Evolutionary conservation across 1,140 invertebrate species (phyloP), one percentile per base, ranked within the genome.

Genomic region (Anthonomus grandis): DNA sequence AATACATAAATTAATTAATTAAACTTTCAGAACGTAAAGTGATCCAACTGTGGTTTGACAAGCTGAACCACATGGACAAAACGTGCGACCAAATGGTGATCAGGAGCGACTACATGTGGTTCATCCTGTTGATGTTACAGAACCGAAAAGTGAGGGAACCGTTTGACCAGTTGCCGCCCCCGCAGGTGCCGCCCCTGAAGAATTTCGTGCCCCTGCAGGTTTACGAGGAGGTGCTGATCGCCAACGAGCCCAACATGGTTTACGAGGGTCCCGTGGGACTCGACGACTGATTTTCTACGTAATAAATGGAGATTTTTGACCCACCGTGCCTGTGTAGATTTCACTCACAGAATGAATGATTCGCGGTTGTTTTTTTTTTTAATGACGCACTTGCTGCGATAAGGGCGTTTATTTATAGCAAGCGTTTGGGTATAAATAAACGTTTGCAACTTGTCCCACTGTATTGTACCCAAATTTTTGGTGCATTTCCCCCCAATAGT

Each of bases 81-180:
- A 65, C 47, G 19, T 41, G 57, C 2, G 60, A 69, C 19, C 62
- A 71, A 31, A 59, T 70, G 44, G 51, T 58, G 23, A 64, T 64
- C 0, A 57, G 74, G 34, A 71, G 74, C 50, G 72, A 75, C 36
- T 75, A 75, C 52, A 76, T 74, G 68, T 73, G 73, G 72, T 73
- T 74, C 31, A 54, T 76, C 15, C 56, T 75, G 2, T 46, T 75
- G 8, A 72, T 75, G 59, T 59, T 76, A 48, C 70, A 75, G 58
- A 70, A 62, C 34, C 73, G 72, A 37, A 64, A 62, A 48, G 57
- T 75, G 12, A 64, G 66, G 1, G 65, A 68, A 24, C 74, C 73
- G 4, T 76, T 76, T 46, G 67, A 69, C 47, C 48, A 57, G 38
- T 21, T 60, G 5, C 75, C 75, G 25, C 70, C 70, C 3, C 46